Percentiles rank a stretch among this genome's conserved stretches.
Conservation (phyloP, 1,140 invertebrate species). For the Drosophila subobscura region DNA sequence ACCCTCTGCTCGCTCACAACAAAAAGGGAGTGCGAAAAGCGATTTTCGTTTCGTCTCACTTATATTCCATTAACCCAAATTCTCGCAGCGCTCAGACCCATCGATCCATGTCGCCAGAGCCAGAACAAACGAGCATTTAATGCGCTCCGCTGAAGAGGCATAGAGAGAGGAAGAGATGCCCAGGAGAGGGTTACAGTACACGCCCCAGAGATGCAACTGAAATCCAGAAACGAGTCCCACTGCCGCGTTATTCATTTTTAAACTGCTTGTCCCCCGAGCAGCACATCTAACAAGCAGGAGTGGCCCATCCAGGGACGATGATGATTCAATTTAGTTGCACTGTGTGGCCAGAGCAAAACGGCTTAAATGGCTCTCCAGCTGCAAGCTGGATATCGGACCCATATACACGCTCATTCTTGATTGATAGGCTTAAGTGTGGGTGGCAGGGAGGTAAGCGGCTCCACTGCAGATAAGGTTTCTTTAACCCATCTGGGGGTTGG, state of each 20-base stretch:
- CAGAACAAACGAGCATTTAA: slow-evolving; percentile 70
- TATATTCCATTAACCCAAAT: slow-evolving; percentile 74
- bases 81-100: slow-evolving; percentile 31
- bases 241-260: slow-evolving; percentile 71
- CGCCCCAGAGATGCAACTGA: slow-evolving; percentile 5
- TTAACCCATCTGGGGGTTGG: background rate
- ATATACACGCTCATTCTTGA: slow-evolving; percentile 62
- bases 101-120: slow-evolving; percentile 58
- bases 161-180: slow-evolving; percentile 6
- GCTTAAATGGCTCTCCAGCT: slow-evolving; percentile 63
- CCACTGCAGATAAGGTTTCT: slow-evolving; percentile 25
- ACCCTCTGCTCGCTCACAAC: no score
- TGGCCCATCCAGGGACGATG: slow-evolving; percentile 27
- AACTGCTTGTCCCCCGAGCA: slow-evolving; percentile 51
- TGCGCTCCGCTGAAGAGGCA: slow-evolving; percentile 42
- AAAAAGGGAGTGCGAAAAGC: slow-evolving; percentile 9
- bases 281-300: background rate
- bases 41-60: slow-evolving; percentile 47
- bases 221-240: slow-evolving; percentile 30
- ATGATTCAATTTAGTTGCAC: slow-evolving; percentile 78
- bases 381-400: slow-evolving; percentile 60
- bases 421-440: slow-evolving; percentile 65
- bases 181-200: slow-evolving; percentile 1
- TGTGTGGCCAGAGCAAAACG: slow-evolving; percentile 40
- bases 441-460: slow-evolving; percentile 12